These are phyloP conservation scores for Gila robusta DNA, from an alignment of 2,797 vertebrate genomes.

Conservation along the genomic window DNA sequence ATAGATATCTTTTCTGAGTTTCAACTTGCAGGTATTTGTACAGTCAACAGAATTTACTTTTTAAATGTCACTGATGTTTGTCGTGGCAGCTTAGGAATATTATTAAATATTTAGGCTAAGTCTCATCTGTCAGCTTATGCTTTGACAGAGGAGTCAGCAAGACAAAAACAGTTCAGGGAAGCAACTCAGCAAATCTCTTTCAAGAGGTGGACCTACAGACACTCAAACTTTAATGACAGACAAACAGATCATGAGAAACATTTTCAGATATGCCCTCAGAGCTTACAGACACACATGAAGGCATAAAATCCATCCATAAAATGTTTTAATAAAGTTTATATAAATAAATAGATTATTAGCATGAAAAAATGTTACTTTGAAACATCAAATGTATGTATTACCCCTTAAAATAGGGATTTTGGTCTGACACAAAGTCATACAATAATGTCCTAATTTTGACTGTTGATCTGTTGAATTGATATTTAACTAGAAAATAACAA, in stretches of 20 bases:
- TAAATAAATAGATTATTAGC: neutral
- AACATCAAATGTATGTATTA: neutral
- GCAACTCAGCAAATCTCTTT: conserved; percentile 25
- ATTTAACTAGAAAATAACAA: neutral
- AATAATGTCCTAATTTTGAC: neutral
- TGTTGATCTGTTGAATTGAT: neutral
- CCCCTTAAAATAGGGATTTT: neutral
- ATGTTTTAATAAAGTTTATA: neutral
- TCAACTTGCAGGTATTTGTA: conserved; percentile 21
- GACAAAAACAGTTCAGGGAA: conserved; percentile 43
- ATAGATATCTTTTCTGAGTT: neutral
- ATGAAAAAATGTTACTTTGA: neutral
- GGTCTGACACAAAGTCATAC: neutral
- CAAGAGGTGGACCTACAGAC: conserved; percentile 5
- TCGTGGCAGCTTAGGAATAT: conserved; percentile 4
- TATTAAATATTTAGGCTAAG: conserved; percentile 44
- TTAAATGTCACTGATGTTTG: conserved; percentile 22
- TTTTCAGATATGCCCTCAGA: neutral
- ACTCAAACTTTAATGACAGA: conserved; percentile 21
- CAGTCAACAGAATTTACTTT: conserved; percentile 33
- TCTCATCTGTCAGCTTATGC: conserved; percentile 32
- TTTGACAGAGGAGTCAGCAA: conserved; percentile 10
- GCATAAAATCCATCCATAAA: neutral
- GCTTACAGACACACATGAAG: neutral
- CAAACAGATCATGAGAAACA: neutral